Evolutionary conservation across 2,888 invertebrate genomes (phyloP), one percentile per base, ranked within the genome.

Genomic region (Conistra vaccinii): DNA sequence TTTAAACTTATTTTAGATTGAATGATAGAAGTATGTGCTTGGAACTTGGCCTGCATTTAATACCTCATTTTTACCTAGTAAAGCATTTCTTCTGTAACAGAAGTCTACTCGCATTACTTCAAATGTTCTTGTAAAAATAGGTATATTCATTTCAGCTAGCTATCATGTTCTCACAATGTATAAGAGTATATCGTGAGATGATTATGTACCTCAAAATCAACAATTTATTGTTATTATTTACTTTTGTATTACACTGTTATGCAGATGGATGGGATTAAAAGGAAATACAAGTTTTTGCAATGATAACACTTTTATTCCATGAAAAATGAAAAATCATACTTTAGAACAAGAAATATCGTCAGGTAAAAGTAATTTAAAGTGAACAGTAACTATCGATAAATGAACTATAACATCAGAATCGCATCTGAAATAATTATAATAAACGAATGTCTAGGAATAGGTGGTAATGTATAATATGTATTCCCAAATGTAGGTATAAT

Each of bases 301-400:
- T 86, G 82, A 85, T 82, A 85, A 82, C 83, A 82, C 80, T 81
- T 88, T 87, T 89, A 89, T 90, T 88, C 72, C 81, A 88, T 89
- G 84, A 84, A 86, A 82, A 87, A 84, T 81, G 83, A 83, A 85
- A 80, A 87, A 85, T 82, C 74, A 70, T 82, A 80, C 58, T 78
- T 73, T 69, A 80, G 60, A 82, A 83, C 78, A 82, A 83, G 78
- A 78, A 83, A 71, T 79, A 71, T 63, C 79, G 75, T 67, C 70
- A 77, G 42, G 48, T 75, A 78, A 84, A 85, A 73, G 77, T 73
- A 76, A 82, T 76, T 70, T 72, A 73, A 73, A 81, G 69, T 71
- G 78, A 85, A 82, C 78, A 79, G 71, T 81, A 84, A 83, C 81
- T 88, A 85, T 75, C 65, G 76, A 68, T 82, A 82, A 84, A 85